These are phyloP conservation scores for Hepsetus odoe DNA, from an alignment of 2,113 vertebrate species.

Conservation along the genomic window DNA sequence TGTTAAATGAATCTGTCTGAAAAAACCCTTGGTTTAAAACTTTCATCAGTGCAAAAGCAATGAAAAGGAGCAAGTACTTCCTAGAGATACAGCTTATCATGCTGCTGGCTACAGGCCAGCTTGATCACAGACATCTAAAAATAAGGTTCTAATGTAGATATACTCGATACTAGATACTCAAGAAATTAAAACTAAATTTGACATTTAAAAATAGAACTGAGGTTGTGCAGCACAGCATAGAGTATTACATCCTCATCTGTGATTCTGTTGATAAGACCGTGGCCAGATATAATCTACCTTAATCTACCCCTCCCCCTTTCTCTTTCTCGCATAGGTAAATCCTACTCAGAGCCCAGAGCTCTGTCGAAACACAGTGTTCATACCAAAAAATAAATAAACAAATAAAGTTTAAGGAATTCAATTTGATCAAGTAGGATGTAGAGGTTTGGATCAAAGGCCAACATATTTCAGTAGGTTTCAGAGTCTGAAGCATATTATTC, in stretches of 20 bases:
- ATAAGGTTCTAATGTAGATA: too few relatives aligned
- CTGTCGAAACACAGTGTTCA: conserved; percentile 30
- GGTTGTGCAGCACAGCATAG: conserved; percentile 27
- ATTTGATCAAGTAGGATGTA: conserved; percentile 2
- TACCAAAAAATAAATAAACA: conserved; percentile 3
- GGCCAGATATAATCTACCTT: conserved; percentile 71
- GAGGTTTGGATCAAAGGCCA: too few relatives aligned
- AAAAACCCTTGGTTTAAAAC: background rate
- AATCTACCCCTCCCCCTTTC: conserved; percentile 61
- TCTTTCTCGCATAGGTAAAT: conserved; percentile 64
- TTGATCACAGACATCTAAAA: too few relatives aligned
- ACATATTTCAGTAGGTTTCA: too few relatives aligned
- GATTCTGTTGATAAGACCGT: conserved; percentile 70
- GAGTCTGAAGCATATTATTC: too few relatives aligned
- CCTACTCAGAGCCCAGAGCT: conserved; percentile 57
- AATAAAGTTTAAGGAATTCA: background rate
- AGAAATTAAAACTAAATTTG: too few relatives aligned
- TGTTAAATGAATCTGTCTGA: background rate
- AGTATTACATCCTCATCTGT: conserved; percentile 64
- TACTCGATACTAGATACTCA: background rate
- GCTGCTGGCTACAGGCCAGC: background rate
- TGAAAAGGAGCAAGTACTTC: background rate
- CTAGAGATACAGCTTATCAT: background rate
- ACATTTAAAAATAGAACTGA: too few relatives aligned
- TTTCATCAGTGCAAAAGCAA: background rate